Conservation (phyloP, 2,888 invertebrate species). For the Lagria hirta region DNA sequence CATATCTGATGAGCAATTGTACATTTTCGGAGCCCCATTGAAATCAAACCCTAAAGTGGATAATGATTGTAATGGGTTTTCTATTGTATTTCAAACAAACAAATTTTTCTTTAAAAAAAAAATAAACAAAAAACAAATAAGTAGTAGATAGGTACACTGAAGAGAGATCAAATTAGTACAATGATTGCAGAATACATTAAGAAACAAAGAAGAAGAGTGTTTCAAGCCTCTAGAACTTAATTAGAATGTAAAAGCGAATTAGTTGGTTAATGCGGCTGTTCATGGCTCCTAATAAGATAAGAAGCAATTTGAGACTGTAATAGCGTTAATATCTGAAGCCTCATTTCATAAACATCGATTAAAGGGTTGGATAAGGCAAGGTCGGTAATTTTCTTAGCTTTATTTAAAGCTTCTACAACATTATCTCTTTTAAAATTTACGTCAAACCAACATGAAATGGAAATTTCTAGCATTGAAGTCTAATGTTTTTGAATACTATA, state of each 20-base stretch:
- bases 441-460: too few species aligned
- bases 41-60: conserved; percentile 25
- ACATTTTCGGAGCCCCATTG: conserved; percentile 11
- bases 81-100: conserved; percentile 7
- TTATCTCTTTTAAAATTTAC: conserved; percentile 3
- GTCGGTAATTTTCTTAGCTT: conserved; percentile 30
- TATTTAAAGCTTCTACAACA: conserved; percentile 3
- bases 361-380: conserved; percentile 44
- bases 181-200: conserved; percentile 26
- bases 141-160: conserved; percentile 1
- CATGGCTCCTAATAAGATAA: conserved; percentile 54
- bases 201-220: conserved; percentile 21
- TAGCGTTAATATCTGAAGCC: conserved; percentile 52
- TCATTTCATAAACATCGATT: conserved; percentile 56
- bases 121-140: conserved; percentile 3
- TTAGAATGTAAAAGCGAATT: conserved; percentile 52
- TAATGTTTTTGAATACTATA: too few species aligned
- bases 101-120: conserved; percentile 1
- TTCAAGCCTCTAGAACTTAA: conserved; percentile 42
- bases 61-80: conserved; percentile 18
- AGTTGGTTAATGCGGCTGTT: conserved; percentile 53
- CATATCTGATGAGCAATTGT: conserved; percentile 24
- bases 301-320: conserved; percentile 55
- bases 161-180: conserved; percentile 14
- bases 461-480: too few species aligned